Evolutionary conservation across 1,140 invertebrate genomes (phyloP), one percentile per base, ranked within the genome.

Genomic region (Habropoda laboriosa): DNA sequence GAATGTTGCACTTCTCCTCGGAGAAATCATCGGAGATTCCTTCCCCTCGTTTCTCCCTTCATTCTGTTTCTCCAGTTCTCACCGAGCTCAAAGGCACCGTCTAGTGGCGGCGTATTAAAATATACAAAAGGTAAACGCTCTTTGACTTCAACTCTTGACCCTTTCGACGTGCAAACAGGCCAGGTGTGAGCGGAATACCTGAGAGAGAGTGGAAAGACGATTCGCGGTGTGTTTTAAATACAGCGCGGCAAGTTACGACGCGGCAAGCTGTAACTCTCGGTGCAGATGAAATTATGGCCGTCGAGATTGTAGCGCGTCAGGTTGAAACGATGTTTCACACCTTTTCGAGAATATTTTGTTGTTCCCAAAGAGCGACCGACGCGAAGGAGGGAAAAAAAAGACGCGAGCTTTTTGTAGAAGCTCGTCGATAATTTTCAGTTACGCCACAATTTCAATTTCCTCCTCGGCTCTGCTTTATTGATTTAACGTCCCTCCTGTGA

Each of bases 151-250:
- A 35, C 30, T 58, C 32, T 74, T 64, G 45, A 74, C 60, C 45
- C 42, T 64, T 74, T 74, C 38, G 13, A 13, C 4, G 24, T 40
- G n/a, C n/a, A 74, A 74, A 64, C 47, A n/a, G 61, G 60, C 64
- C 45, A 64, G 32, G 45, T 30, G 72, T 21, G 6, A 35, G 64
- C 24, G 45, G 18, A 40, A 40, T 21, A 13, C 13, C 27, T 13
- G 16, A 3, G 2, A 30, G 24, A 27, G 30, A 40, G n/a, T 57
- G n/a, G n/a, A 49, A 73, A 27, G 45, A 49, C n/a, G 70, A 38
- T 49, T 51, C 18, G 45, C 24, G 35, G 5, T 7, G 18, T 16
- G 32, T 51, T 51, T 64, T 53, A 66, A 74, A 40, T 74, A 64
- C 27, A 60, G 35, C 35, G 32, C 13, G 1, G 16, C 18, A 18